Evolutionary conservation across 2,888 invertebrate species (phyloP).

Genomic region (Brenthis hecate): DNA sequence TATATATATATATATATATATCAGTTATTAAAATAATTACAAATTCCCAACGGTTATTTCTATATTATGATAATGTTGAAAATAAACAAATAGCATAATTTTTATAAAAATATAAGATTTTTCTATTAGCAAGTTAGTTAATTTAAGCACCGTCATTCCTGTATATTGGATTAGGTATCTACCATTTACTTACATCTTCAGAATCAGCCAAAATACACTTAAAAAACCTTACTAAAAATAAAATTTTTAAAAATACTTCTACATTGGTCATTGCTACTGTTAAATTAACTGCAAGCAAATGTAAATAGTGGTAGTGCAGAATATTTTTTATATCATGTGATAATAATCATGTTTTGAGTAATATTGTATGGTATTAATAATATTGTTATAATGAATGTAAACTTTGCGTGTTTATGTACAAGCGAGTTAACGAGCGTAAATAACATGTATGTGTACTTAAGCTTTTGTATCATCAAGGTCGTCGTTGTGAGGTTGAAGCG

Average conservation of each 20-base stretch:
- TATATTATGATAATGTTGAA: too few species aligned
- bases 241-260: not conserved
- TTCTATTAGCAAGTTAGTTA: too few species aligned
- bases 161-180: too few species aligned
- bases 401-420: constrained; percentile 9
- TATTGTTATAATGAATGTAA: constrained; percentile 2
- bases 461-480: constrained; percentile 10
- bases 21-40: too few species aligned
- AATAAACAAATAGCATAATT: too few species aligned
- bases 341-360: constrained; percentile 23
- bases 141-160: too few species aligned
- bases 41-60: too few species aligned
- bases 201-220: constrained; percentile 4
- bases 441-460: not conserved
- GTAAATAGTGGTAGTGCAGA: not conserved
- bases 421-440: not conserved
- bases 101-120: too few species aligned
- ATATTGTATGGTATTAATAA: constrained; percentile 12
- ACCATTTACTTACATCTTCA: constrained; percentile 19
- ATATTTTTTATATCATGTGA: constrained; percentile 28
- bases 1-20: too few species aligned
- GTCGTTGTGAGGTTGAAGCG: not conserved
- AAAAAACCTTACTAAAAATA: constrained; percentile 5
- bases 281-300: constrained; percentile 6
- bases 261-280: constrained; percentile 13